Evolutionary conservation across 2,113 vertebrate species (phyloP).

Genomic region (Struthio camelus): DNA sequence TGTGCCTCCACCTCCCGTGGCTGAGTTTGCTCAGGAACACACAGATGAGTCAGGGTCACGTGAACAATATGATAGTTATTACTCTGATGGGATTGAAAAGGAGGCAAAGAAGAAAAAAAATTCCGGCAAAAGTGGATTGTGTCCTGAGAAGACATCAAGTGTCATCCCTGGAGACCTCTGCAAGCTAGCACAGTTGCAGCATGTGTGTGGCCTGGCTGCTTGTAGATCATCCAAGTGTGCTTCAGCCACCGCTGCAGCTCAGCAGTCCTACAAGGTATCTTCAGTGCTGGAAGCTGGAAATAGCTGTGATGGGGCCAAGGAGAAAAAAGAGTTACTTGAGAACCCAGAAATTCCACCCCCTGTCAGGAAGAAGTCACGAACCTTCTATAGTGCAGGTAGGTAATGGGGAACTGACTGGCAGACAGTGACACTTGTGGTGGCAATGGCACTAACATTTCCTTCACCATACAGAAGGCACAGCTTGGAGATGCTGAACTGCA

Average conservation of each 20-base stretch:
- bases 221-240: conserved; percentile 70
- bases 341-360: conserved; percentile 38
- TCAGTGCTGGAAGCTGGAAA: conserved; percentile 40
- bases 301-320: conserved; percentile 31
- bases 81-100: neutral
- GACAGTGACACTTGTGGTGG: neutral
- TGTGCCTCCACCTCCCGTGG: neutral
- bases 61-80: neutral
- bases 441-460: neutral
- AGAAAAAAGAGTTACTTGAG: conserved; percentile 19
- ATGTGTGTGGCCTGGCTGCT: conserved; percentile 51
- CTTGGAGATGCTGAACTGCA: neutral
- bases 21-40: neutral
- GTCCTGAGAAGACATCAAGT: neutral
- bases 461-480: neutral
- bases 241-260: neutral
- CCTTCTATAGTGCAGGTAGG: conserved; percentile 88
- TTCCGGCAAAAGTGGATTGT: fast-evolving
- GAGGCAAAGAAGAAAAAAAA: neutral
- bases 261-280: neutral
- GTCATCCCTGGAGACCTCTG: neutral
- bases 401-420: neutral
- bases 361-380: conserved; percentile 88
- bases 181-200: conserved; percentile 32
- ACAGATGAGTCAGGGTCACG: neutral